Conservation (phyloP, 37 sponge, comb jelly and placozoan genomes). For the Axinella damicornis region DNA sequence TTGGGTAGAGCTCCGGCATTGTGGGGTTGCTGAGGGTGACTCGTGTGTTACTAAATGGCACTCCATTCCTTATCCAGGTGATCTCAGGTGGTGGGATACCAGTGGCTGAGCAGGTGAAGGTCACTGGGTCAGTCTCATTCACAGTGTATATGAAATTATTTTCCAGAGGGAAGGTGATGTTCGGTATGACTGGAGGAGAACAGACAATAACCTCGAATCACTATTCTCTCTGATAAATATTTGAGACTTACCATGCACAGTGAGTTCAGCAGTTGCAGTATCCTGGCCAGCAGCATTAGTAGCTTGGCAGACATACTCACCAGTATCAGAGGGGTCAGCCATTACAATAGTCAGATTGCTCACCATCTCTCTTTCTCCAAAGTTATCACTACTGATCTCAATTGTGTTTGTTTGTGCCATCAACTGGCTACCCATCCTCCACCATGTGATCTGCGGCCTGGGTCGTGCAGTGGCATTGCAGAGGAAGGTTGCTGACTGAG, state of each 20-base stretch:
- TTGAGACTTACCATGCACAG: conserved; percentile 44
- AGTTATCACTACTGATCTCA: neutral
- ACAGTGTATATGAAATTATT: no score
- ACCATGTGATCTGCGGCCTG: conserved; percentile 66
- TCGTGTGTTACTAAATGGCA: no score
- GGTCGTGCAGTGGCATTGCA: conserved; percentile 61
- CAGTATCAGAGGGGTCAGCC: conserved; percentile 34
- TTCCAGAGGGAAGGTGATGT: no score
- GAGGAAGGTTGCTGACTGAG: conserved; percentile 9
- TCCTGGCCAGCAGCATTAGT: conserved; percentile 36
- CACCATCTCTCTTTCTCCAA: conserved; percentile 19
- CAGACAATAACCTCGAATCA: no score
- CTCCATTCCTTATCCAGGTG: no score
- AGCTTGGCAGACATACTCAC: conserved; percentile 60
- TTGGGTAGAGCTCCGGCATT: no score
- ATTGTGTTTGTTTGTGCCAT: neutral
- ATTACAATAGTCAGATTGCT: conserved; percentile 28
- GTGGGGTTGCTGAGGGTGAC: no score
- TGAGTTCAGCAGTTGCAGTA: conserved; percentile 11
- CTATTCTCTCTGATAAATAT: no score
- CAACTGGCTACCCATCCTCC: conserved; percentile 8
- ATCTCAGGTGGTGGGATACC: no score
- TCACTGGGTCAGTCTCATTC: no score
- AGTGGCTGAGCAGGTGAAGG: no score
- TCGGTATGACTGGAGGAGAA: no score